Conservation (phyloP, 2,797 vertebrate genomes). For the Gobio occitaniae region DNA sequence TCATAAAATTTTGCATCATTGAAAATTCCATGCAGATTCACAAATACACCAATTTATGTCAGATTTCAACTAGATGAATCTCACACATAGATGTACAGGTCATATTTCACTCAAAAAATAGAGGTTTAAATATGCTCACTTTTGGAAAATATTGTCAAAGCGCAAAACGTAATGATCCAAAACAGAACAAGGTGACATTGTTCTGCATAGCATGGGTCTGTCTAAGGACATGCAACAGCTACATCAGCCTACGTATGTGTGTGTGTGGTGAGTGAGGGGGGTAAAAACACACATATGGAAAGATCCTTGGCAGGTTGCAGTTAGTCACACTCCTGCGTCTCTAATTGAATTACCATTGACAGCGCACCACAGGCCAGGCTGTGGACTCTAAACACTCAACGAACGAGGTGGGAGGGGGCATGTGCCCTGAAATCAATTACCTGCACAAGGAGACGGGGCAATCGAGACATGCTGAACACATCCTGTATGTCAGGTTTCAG, state of each 20-base stretch:
- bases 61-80: not conserved
- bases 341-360: constrained; percentile 97
- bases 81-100: not conserved
- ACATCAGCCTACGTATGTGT: not conserved
- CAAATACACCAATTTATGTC: too few species aligned
- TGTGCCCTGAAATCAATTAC: constrained; percentile 91
- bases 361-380: constrained; percentile 83
- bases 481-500: constrained; percentile 77
- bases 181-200: not conserved
- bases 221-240: not conserved
- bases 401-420: constrained; percentile 69
- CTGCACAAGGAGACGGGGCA: constrained; percentile 70
- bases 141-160: not conserved
- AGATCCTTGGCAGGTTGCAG: constrained; percentile 80
- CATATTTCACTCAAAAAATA: not conserved
- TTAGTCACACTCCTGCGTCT: constrained; percentile 90
- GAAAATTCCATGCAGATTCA: not conserved
- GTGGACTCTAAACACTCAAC: constrained; percentile 73
- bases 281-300: constrained; percentile 82
- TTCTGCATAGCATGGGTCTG: not conserved
- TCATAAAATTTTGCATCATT: not conserved
- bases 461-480: constrained; percentile 73
- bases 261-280: constrained; percentile 48
- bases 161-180: not conserved
- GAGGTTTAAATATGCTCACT: not conserved